These are phyloP conservation scores for Phasia obesa DNA, from an alignment of 2,888 invertebrate species.

Conservation along the genomic window DNA sequence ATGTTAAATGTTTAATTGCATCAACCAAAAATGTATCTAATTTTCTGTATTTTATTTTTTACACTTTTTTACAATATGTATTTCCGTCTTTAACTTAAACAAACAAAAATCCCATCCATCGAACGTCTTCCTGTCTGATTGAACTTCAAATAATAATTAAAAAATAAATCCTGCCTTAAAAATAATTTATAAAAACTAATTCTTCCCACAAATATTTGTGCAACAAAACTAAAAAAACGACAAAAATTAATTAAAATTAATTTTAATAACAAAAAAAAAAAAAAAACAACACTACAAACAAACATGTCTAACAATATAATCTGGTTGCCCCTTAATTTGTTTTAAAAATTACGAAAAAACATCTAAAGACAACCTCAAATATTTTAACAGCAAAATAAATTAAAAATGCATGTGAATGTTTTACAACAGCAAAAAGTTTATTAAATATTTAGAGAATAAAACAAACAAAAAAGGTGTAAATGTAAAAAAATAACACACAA, in stretches of 20 bases:
- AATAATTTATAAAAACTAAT: constrained; percentile 15
- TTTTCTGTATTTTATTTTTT: constrained; percentile 78
- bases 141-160: constrained; percentile 41
- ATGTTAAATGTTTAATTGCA: constrained; percentile 47
- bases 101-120: constrained; percentile 59
- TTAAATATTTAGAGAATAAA: constrained; percentile 16
- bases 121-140: constrained; percentile 74
- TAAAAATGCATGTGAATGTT: constrained; percentile 52
- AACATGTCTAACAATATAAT: constrained; percentile 28
- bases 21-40: constrained; percentile 76
- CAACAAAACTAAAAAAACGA: constrained; percentile 42
- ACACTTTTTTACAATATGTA: constrained; percentile 75
- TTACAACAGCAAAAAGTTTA: constrained; percentile 5
- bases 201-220: constrained; percentile 41
- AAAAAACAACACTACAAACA: constrained; percentile 44
- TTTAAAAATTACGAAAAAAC: constrained; percentile 29
- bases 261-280: constrained; percentile 6
- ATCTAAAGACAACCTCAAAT: constrained; percentile 51
- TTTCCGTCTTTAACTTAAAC: constrained; percentile 64
- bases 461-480: constrained; percentile 9
- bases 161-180: constrained; percentile 52
- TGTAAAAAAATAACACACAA: constrained; percentile 16
- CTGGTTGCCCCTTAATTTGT: constrained; percentile 4
- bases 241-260: constrained; percentile 6
- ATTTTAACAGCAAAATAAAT: constrained; percentile 54